Base-by-base conservation (phyloP, 2,113 vertebrate genomes). In the Fulica atra region DNA sequence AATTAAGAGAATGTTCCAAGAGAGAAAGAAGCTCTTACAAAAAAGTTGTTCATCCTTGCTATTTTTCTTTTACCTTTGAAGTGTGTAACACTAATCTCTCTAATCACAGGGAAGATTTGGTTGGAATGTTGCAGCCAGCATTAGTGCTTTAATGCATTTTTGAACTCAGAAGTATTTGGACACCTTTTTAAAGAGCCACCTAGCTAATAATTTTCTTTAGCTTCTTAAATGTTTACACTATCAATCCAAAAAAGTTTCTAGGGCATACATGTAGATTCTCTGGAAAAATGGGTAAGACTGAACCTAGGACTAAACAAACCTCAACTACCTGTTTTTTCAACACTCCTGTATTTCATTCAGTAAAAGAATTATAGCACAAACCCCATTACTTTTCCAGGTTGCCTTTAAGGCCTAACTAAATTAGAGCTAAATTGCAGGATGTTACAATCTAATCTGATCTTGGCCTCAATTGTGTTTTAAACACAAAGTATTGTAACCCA, bases 371-470 rank as follows among this genome's bases (percentile, higher is more conserved):
- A 28, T 0, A 48, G 36, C 31, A 87, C 35, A 85, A 79, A 79
- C 1, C 3, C 24, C 31, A 88, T 63, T 46, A 57, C 53, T 89
- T 24, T 87, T 85, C 54, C 74, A 85, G 59, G 61, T 40, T 79
- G 61, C 76, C 81, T 72, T 59, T 60, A 94, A 79, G 31, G 25
- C 36, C 80, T 81, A 79, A 36, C 88, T 86, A 74, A 87, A 89
- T 81, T 81, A 85, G 56, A 94, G 57, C 76, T 79, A 46, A 88
- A 95, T 56, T 92, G 57, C 77, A 95, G 83, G 89, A 95, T 89
- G 89, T 60, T 91, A 89, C 81, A 81, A 79, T 81, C 77, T 95
- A 95, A 95, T 91, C 91, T 92, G 77, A 95, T 85, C 29, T 89
- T 76, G 16, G 48, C 53, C 56, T 86, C 93, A 84, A 64, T 5